These are phyloP conservation scores for Euplexia lucipara DNA, from an alignment of 2,888 invertebrate genomes.

Conservation along the genomic window DNA sequence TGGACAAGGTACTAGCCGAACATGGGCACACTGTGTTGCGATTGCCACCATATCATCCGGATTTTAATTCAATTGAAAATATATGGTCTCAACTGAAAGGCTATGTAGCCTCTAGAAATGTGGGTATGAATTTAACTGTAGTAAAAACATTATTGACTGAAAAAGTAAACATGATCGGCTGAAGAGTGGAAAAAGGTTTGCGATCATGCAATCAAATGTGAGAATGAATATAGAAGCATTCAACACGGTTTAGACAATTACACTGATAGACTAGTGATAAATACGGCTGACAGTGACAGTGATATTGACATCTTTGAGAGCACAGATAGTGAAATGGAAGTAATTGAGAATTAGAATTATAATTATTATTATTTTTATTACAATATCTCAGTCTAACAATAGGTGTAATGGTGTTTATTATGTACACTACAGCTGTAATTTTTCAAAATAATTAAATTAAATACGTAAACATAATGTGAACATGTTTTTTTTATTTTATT, in stretches of 20 bases:
- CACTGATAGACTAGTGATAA: slow-evolving; percentile 28
- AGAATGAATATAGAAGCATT: no score
- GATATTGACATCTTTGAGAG: slow-evolving; percentile 29
- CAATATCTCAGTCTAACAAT: slow-evolving; percentile 11
- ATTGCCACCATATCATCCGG: slow-evolving; percentile 1
- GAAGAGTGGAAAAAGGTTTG: no score
- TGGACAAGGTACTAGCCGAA: no score
- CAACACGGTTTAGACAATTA: slow-evolving; percentile 18
- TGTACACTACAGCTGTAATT: slow-evolving; percentile 3
- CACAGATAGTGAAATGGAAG: neutral
- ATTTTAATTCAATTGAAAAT: slow-evolving; percentile 3
- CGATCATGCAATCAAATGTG: no score
- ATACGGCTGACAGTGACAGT: slow-evolving; percentile 32
- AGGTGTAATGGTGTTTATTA: neutral
- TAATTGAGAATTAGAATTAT: neutral
- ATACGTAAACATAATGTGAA: neutral
- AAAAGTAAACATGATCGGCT: no score
- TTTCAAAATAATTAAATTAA: neutral
- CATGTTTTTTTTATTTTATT: neutral
- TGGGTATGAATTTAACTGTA: slow-evolving; percentile 24
- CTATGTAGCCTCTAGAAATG: slow-evolving; percentile 29
- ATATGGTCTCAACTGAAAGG: slow-evolving; percentile 31
- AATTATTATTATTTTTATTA: slow-evolving; percentile 9
- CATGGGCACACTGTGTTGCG: no score
- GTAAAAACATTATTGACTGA: slow-evolving; percentile 6